These are phyloP conservation scores for Nematolebias whitei DNA, from an alignment of 2,113 vertebrate species.

Conservation along the genomic window DNA sequence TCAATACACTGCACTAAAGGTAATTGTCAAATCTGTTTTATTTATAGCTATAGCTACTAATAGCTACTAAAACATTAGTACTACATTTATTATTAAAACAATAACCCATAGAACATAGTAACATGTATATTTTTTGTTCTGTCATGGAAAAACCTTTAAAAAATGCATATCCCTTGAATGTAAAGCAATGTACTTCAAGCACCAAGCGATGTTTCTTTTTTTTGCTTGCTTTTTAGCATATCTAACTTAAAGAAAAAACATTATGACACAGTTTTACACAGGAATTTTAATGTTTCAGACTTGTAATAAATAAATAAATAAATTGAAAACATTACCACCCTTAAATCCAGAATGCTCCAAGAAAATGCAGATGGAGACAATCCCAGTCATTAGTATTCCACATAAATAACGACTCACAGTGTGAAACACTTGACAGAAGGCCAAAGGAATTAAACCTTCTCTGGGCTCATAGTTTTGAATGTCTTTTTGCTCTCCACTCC, in stretches of 20 bases:
- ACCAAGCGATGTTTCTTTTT: no score
- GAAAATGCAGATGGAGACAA: constrained; percentile 37
- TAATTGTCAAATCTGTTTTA: constrained; percentile 39
- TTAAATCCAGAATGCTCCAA: constrained; percentile 27
- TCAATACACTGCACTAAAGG: constrained; percentile 28
- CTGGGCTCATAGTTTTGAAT: constrained; percentile 9
- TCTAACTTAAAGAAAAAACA: no score
- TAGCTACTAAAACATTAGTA: constrained; percentile 24
- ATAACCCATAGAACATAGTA: no score
- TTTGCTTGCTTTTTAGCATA: no score
- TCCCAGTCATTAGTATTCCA: constrained; percentile 66
- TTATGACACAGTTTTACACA: neutral
- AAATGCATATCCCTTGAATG: no score
- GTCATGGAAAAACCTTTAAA: neutral
- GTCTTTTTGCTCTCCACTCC: constrained; percentile 1
- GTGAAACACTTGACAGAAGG: constrained; percentile 34
- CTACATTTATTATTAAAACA: neutral
- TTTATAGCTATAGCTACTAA: constrained; percentile 20
- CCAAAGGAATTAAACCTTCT: constrained; percentile 23
- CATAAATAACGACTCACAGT: constrained; percentile 16
- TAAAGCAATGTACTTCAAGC: no score
- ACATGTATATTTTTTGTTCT: neutral
- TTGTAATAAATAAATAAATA: constrained; percentile 25
- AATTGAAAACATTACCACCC: constrained; percentile 19
- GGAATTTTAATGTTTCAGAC: neutral